Evolutionary conservation across 92 coral and sea anemone genomes (phyloP).

Genomic region (Montipora capitata): DNA sequence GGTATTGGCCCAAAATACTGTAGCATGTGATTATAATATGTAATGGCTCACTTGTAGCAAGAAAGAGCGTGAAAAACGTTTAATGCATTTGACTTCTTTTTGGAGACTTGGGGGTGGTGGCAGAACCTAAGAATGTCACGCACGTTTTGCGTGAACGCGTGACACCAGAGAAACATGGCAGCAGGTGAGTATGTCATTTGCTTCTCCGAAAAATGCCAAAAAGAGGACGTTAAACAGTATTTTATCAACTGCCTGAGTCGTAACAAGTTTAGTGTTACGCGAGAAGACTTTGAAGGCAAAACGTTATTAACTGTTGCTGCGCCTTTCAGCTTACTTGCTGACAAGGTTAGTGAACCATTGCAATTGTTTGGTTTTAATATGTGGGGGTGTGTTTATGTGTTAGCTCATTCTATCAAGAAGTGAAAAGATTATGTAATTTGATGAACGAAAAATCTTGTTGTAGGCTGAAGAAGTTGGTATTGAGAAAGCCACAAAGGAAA

Average conservation of each 20-base stretch:
- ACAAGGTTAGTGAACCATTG: conserved; percentile 65
- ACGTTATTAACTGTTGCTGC: conserved; percentile 80
- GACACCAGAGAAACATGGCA: conserved; percentile 24
- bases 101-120: neutral
- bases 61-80: too few species aligned
- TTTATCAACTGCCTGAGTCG: conserved; percentile 78
- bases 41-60: too few species aligned
- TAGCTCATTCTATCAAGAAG: neutral
- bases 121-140: too few species aligned
- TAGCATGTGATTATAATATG: too few species aligned
- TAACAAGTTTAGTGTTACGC: conserved; percentile 61
- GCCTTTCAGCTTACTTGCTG: conserved; percentile 77
- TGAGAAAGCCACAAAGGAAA: conserved; percentile 70
- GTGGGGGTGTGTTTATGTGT: too few species aligned
- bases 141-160: neutral
- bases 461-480: conserved; percentile 92
- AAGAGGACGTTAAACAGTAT: conserved; percentile 84
- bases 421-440: neutral
- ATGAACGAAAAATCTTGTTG: conserved; percentile 10
- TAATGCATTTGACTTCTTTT: too few species aligned
- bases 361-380: too few species aligned
- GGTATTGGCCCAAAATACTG: too few species aligned
- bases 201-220: conserved; percentile 84
- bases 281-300: conserved; percentile 82
- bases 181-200: conserved; percentile 66